A percentile compares a stretch with the other conserved stretches of the same genome.
Conservation (phyloP, 2,888 invertebrate genomes). For the Cistogaster globosa region DNA sequence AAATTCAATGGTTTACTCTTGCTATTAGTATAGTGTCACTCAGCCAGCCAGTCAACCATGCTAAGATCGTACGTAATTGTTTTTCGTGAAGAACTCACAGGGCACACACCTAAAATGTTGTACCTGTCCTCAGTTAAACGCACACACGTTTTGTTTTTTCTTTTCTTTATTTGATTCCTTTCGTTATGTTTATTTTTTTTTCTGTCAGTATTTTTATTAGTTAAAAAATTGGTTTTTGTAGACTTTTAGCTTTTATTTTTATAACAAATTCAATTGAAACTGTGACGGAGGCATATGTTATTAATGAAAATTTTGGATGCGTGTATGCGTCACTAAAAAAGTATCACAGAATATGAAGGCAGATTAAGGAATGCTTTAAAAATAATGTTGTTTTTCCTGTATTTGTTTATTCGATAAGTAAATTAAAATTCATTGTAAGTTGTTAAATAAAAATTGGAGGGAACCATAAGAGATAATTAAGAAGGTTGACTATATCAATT, state of each 20-base stretch:
- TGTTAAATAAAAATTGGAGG: no score
- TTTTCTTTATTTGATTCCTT: constrained; percentile 44
- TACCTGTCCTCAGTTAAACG: constrained; percentile 57
- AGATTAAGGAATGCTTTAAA: neutral
- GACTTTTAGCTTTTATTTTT: constrained; percentile 28
- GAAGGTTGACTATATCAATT: no score
- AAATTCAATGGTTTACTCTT: constrained; percentile 64
- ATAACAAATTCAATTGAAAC: constrained; percentile 63
- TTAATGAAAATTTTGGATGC: neutral
- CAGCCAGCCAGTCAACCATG: constrained; percentile 48
- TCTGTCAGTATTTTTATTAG: neutral
- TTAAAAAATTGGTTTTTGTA: neutral
- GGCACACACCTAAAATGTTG: constrained; percentile 65
- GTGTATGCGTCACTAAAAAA: neutral
- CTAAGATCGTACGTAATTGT: constrained; percentile 11
- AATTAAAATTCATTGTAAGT: no score
- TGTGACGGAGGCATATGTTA: constrained; percentile 53
- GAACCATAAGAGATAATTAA: no score
- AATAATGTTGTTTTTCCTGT: no score
- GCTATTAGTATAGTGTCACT: constrained; percentile 44
- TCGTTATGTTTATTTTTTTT: constrained; percentile 10
- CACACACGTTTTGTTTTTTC: neutral
- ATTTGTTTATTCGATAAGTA: no score
- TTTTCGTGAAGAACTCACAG: constrained; percentile 48
- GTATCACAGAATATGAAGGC: neutral